phyloP scores from a whole-genome alignment of 2,797 vertebrate genomes.

The Halcyon badia region DNA sequence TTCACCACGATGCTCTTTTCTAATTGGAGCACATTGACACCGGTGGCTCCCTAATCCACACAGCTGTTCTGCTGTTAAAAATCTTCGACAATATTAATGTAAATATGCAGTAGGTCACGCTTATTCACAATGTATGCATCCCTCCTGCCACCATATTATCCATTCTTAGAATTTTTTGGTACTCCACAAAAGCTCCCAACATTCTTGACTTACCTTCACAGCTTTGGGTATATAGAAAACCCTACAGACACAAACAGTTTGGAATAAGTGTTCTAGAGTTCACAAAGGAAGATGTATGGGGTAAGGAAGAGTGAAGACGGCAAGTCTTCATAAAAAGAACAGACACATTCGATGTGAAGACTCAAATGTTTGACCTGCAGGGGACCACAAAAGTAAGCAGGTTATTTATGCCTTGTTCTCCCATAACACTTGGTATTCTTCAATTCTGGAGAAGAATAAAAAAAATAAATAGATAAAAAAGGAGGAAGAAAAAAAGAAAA shows the following conservation, averaged over 20 bases:
- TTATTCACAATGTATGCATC: background rate
- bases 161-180: background rate
- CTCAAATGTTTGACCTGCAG: background rate
- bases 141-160: background rate
- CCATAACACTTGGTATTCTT: background rate
- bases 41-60: background rate
- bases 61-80: background rate
- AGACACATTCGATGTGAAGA: background rate
- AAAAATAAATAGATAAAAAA: background rate
- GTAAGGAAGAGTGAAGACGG: background rate
- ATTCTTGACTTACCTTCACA: background rate
- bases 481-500: background rate
- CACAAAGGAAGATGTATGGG: background rate
- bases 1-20: background rate
- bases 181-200: background rate
- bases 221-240: background rate
- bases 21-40: rapidly evolving
- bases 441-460: background rate
- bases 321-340: background rate
- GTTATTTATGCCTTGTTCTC: background rate
- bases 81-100: background rate
- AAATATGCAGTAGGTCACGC: background rate
- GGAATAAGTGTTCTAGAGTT: background rate
- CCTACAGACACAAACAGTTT: background rate
- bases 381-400: background rate